Evolutionary conservation across 2,888 invertebrate genomes (phyloP), one percentile per base, ranked within the genome.

Genomic region (Drosophila paranaensis): DNA sequence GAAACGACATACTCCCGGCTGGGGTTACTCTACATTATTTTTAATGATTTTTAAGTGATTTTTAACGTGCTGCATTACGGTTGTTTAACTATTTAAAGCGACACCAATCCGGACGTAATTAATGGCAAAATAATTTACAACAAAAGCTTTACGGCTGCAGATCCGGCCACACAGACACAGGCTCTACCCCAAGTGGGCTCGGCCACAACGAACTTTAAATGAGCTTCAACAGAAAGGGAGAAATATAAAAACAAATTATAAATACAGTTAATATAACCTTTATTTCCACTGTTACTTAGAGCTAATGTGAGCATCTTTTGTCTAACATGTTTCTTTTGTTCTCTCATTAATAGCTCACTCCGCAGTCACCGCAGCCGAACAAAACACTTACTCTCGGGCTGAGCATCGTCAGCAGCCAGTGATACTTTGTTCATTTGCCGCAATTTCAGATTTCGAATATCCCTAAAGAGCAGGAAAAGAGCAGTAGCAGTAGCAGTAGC

Each of bases 71-170:
- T 70, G 71, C 78, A 85, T 82, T 88, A 78, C 60, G 74, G 74
- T 48, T 73, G 79, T 73, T 85, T 74, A 80, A 82, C 80, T 71
- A 73, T 67, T 74, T 42, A 61, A 66, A 48, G 68, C 78, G 65
- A 77, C 86, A 86, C 61, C 79, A 84, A 89, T 84, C 77, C 75
- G 43, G 77, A 60, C 77, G 70, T 90, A 88, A 91, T 90, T 91
- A 91, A 91, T 91, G 90, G 90, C 78, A 69, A 86, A 83, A 88
- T 89, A 90, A 90, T 90, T 88, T 81, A 89, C 77, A 70, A 48
- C 60, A 60, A 58, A 60, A 37, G 46, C 61, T 72, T 16, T 13
- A 20, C 20, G 5, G 60, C 54, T 39, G 35, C 51, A 33, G 50
- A 66, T 57, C 51, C 67, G 45, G 51, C 58, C 60, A 74, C 55